Base-by-base conservation (phyloP, 2,797 vertebrate genomes). In the Agapornis canus region DNA sequence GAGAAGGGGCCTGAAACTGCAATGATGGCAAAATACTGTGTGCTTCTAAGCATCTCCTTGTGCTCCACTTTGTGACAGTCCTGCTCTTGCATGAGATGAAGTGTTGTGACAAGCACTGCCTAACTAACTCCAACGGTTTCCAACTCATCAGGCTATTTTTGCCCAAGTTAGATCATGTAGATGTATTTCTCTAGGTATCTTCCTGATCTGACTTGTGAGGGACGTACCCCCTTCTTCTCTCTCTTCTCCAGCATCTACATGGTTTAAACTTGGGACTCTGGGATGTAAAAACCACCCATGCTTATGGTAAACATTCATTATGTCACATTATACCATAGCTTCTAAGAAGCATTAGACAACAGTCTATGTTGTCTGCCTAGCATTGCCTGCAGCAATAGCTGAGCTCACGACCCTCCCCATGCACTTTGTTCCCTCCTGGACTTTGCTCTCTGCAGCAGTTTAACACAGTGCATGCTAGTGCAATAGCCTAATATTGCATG, bases 321-420 rank as follows among this genome's bases (percentile, higher is more conserved):
- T 6, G 25, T 39, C 13, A 6, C 20, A 23, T 27, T 26, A 51
- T 21, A 45, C 27, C 7, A 2, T 20, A 80, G 27, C 22, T 27
- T 63, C 73, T 52, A n/a, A 31, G 13, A 48, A 64, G n/a, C 13
- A 86, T 43, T 26, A 64, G 52, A 60, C 48, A 43, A 27, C 64
- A 27, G n/a, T 27, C 71, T 79, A 12, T 57, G 52, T 39, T 6
- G 7, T 13, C 72, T 49, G 45, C 48, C 26, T 31, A 40, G 60
- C 42, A 26, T 27, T 49, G 68, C n/a, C 68, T 52, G 37, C 47
- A 52, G 51, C 37, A 73, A 35, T 21, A n/a, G 32, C 82, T 70
- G 65, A 57, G 51, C 29, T 27, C 5, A 1, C 0, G 9, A 51
- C n/a, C 10, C 39, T 23, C 45, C 1, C 2, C 21, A 69, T 35